A percentile compares a stretch with the other conserved stretches of the same genome.
Conservation (phyloP, 2,113 vertebrate genomes). For the Lutjanus erythropterus region DNA sequence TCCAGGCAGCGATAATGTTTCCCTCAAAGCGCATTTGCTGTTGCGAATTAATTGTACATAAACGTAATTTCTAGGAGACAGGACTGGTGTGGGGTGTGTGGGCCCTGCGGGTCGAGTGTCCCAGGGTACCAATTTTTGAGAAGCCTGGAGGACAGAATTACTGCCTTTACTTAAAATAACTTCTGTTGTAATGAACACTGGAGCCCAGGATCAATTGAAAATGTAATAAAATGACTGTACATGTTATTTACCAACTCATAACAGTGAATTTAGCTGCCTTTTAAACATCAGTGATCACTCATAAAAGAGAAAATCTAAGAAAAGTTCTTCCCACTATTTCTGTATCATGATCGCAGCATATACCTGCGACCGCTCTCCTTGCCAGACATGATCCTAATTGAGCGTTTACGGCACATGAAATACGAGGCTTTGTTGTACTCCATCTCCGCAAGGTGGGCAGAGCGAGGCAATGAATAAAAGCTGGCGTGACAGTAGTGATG, state of each 20-base stretch:
- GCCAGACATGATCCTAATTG: conserved; percentile 66
- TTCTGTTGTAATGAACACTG: background rate
- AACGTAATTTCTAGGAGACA: too few species aligned
- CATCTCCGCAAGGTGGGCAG: conserved; percentile 65
- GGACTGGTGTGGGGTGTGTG: too few species aligned
- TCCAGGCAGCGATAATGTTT: too few species aligned
- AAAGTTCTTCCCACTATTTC: conserved; percentile 13
- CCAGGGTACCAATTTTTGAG: background rate
- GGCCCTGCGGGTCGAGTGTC: background rate
- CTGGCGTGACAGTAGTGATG: conserved; percentile 74
- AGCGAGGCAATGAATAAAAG: conserved; percentile 73
- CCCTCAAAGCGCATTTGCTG: too few species aligned
- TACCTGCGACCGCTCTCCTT: conserved; percentile 42
- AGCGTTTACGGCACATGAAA: conserved; percentile 60
- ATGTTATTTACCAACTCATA: background rate
- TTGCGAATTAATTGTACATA: too few species aligned
- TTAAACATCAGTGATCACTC: background rate
- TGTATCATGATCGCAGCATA: conserved; percentile 1
- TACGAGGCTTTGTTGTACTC: conserved; percentile 63
- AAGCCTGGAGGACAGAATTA: background rate
- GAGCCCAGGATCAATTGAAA: background rate
- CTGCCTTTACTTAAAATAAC: background rate
- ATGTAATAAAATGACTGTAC: background rate
- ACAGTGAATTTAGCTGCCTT: background rate
- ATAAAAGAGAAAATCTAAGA: background rate